Conservation (phyloP, 2,888 invertebrate genomes). For the Mechanitis mazaeus region DNA sequence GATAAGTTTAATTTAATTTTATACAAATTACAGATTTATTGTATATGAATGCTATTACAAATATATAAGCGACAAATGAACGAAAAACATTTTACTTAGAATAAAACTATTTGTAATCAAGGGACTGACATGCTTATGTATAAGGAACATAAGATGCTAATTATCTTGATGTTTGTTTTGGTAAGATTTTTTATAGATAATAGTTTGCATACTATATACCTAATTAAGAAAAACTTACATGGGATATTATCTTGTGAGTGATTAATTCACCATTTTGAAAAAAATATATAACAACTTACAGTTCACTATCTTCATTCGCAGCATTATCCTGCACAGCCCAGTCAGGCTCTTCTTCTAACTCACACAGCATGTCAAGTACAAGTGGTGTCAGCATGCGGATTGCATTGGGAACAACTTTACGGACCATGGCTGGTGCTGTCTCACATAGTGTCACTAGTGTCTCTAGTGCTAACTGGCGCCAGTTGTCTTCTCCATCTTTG, state of each 20-base stretch:
- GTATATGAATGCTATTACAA: no score
- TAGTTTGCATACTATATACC: constrained; percentile 37
- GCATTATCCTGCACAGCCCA: constrained; percentile 93
- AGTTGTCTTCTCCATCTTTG: constrained; percentile 84
- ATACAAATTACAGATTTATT: not conserved
- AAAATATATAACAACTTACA: constrained; percentile 51
- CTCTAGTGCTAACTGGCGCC: constrained; percentile 94
- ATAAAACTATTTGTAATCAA: constrained; percentile 46
- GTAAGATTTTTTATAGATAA: constrained; percentile 50
- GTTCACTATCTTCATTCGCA: constrained; percentile 94
- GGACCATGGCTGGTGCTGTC: constrained; percentile 96
- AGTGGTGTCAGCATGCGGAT: constrained; percentile 88
- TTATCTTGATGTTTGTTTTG: constrained; percentile 61
- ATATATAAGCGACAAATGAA: no score
- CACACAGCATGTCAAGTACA: constrained; percentile 95
- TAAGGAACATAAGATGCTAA: constrained; percentile 59
- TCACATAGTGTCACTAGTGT: constrained; percentile 91
- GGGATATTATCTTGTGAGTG: not conserved
- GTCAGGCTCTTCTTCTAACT: constrained; percentile 92
- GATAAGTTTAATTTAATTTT: not conserved
- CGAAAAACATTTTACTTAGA: not conserved
- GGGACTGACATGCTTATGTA: constrained; percentile 69
- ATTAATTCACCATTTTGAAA: not conserved
- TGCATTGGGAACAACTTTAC: constrained; percentile 92
- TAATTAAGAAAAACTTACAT: constrained; percentile 47